A percentile compares a stretch with the other conserved stretches of the same genome.
Conservation (phyloP, 2,113 vertebrate species). For the Columba livia region DNA sequence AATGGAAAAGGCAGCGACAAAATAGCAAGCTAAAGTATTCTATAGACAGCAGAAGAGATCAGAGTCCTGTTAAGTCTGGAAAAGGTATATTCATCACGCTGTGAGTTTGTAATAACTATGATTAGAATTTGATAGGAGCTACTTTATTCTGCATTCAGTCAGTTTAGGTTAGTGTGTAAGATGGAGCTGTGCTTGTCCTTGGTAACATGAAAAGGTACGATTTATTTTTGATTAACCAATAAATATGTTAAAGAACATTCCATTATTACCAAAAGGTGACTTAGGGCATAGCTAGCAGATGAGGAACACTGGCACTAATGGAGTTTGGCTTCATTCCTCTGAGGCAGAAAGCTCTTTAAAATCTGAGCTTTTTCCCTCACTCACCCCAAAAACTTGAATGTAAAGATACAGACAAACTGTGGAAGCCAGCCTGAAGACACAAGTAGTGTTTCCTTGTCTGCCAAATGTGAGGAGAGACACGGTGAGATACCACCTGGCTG, state of each 20-base stretch:
- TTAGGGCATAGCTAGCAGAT: background rate
- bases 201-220: background rate
- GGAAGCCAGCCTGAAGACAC: background rate
- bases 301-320: background rate
- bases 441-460: background rate
- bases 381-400: background rate
- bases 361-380: background rate
- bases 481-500: background rate
- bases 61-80: background rate
- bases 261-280: background rate
- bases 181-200: background rate
- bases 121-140: background rate
- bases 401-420: background rate
- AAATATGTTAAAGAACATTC: conserved; percentile 3
- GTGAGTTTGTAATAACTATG: background rate
- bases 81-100: background rate
- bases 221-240: conserved; percentile 8
- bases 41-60: background rate
- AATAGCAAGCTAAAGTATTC: background rate
- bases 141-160: background rate
- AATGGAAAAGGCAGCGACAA: background rate
- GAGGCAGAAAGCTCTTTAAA: background rate
- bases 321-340: background rate
- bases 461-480: background rate
- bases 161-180: background rate